phyloP scores from a whole-genome alignment of 1,140 invertebrate species.

The Rhyacophila brunnea region DNA sequence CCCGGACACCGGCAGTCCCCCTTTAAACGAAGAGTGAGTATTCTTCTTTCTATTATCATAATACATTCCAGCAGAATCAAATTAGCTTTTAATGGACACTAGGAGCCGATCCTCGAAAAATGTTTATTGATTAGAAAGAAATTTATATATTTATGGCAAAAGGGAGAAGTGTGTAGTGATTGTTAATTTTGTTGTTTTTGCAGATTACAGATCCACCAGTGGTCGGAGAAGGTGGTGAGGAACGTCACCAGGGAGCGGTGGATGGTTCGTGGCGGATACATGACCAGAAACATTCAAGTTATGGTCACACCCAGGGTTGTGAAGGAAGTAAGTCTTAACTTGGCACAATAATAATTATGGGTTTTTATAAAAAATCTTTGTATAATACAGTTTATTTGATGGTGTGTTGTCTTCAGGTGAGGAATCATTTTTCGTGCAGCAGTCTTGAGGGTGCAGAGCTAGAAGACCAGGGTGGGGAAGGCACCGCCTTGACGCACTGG shows the following conservation, averaged over 20 bases:
- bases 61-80: too few relatives aligned
- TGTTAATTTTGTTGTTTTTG: slow-evolving; percentile 4
- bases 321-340: slow-evolving; percentile 60
- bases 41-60: too few relatives aligned
- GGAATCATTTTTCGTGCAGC: slow-evolving; percentile 88
- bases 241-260: slow-evolving; percentile 77
- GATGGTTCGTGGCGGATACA: slow-evolving; percentile 77
- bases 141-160: too few relatives aligned
- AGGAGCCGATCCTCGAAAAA: too few relatives aligned
- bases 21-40: slow-evolving; percentile 82
- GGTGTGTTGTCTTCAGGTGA: slow-evolving; percentile 45
- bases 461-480: slow-evolving; percentile 97
- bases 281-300: slow-evolving; percentile 78
- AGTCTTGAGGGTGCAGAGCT: slow-evolving; percentile 93
- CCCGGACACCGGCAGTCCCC: slow-evolving; percentile 82
- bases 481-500: slow-evolving; percentile 97
- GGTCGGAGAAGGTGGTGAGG: slow-evolving; percentile 87
- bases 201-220: slow-evolving; percentile 87
- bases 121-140: too few relatives aligned
- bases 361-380: too few relatives aligned
- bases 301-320: slow-evolving; percentile 90
- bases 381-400: background rate
- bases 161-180: too few relatives aligned
- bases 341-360: too few relatives aligned
- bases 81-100: too few relatives aligned